Evolutionary conservation across 2,113 vertebrate species (phyloP), one percentile per base, ranked within the genome.

Genomic region (Daubentonia madagascariensis): DNA sequence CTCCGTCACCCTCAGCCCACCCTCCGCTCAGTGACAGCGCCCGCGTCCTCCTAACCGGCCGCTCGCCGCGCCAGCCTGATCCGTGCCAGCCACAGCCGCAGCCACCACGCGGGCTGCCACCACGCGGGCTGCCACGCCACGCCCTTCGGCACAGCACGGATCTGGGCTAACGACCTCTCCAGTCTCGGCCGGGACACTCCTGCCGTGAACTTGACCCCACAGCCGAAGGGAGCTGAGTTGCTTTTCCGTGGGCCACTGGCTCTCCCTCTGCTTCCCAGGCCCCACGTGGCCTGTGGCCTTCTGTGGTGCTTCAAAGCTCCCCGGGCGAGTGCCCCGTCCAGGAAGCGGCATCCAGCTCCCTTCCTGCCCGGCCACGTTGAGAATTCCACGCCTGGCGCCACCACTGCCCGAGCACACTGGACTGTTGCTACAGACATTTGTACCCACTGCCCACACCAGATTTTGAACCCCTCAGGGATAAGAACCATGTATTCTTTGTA

Each of bases 1-100:
- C 48, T 10, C 20, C 10, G 1, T 40, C 75, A n/a, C 32, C 17
- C 1, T 0, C 37, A 11, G 6, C 32, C 32, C n/a, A 8, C 0
- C 0, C 20, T 0, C 25, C 25, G 9, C 59, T 22, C 59, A 57
- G 5, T 3, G 18, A 57, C 6, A 57, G 54, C 54, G 6, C 18
- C 54, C 54, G 54, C 7, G 18, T 57, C 54, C 54, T 57, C 54
- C 54, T 7, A 22, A 8, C 18, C 6, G 23, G 23, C 63, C 28
- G 7, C 13, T 0, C 63, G 1, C 14, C 32, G 1, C 14, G 14
- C 32, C 63, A 17, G 6, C 14, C 30, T 6, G 14, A 13, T 30
- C 28, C 2, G 30, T 52, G 13, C 52, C 52, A 12, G 4, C 61
- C 61, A 63, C 8, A 22, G 23, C 59, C 59, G 9, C 52, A 65